Evolutionary conservation across 2,797 vertebrate genomes (phyloP), one percentile per base, ranked within the genome.

Genomic region (Gymnothorax reevesii): DNA sequence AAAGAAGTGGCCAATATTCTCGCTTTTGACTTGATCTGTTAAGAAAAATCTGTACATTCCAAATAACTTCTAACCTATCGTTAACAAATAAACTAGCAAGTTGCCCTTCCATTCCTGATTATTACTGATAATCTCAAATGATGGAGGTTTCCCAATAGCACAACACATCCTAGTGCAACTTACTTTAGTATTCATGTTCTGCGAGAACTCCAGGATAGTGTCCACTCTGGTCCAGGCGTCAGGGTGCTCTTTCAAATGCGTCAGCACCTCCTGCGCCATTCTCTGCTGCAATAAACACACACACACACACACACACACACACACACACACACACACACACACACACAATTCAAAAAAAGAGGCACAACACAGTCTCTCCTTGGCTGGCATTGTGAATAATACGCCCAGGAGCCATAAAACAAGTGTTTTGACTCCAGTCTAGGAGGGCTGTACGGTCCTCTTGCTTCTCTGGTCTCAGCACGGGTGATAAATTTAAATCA

Each of bases 101-200:
- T 42, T 42, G 33, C 33, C 33, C 2, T 42, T 42, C 33, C 33
- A 42, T 10, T 75, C 13, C 42, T 49, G 69, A 73, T 85, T 84
- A 75, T 85, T 94, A 93, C 95, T 88, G 94, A 93, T 94, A 96
- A 96, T 94, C 95, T 96, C 94, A 95, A 96, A 96, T 94, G 93
- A 94, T 86, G 25, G 91, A 93, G 93, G 91, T 93, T 95, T 92
- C 93, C 93, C 83, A 92, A 93, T 90, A 93, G 91, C 52, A 17
- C 15, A n/a, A 20, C 52, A 55, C 10, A 49, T 15, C 59, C 4
- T 59, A 13, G 6, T 89, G 91, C 90, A 90, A 90, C 96, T 91
- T 97, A 99, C 98, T 96, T 99, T 99, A 87, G 98, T 99, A 92
- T 99, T 99, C 98, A 99, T 99, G 93, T 99, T 99, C 95, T 99